Evolutionary conservation across 2,113 vertebrate genomes (phyloP), one percentile per base, ranked within the genome.

Genomic region (Hystrix cristata): DNA sequence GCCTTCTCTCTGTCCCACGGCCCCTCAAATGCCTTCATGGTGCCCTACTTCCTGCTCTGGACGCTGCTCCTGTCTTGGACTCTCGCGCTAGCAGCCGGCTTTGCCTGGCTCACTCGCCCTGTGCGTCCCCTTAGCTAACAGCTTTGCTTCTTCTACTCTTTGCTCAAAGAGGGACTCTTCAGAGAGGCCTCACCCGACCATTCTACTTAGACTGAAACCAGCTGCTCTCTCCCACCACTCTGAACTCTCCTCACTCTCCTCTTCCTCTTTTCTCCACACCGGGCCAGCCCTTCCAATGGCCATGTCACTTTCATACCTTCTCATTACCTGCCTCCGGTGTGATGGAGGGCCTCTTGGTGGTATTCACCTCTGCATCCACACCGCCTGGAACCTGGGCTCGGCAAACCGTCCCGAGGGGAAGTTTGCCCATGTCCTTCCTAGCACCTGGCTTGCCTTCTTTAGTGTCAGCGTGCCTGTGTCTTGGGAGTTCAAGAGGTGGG

Each of bases 141-240:
- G 12, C 6, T 23, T 23, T 23, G 10, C 62, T 87, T 62, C 60
- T 64, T 7, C 1, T 2, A 34, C n/a, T 23, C 46, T 82, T 92
- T 43, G 46, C 87, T 89, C 48, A 72, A n/a, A 74, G 29, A 38
- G 16, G 23, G 29, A 16, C 38, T 53, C 27, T 6, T 8, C 59
- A 2, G 0, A 8, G 31, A 29, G 14, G 16, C 60, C 60, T 62
- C 55, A 3, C 38, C 27, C 14, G 1, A 38, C 2, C 55, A 11
- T 21, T 78, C 62, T 31, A 2, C 14, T 46, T 8, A 21, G 21
- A 8, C 13, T 7, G 23, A 19, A 27, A 5, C 31, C 7, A 1
- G 46, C 21, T 38, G 25, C 14, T 23, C 34, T 3, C 2, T 0
- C 1, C n/a, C 14, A 7, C 4, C 3, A 0, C 38, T 78, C 27